Evolutionary conservation across 64 coral and sea anemone species (phyloP).

Genomic region (Dendrophyllia cribrosa): DNA sequence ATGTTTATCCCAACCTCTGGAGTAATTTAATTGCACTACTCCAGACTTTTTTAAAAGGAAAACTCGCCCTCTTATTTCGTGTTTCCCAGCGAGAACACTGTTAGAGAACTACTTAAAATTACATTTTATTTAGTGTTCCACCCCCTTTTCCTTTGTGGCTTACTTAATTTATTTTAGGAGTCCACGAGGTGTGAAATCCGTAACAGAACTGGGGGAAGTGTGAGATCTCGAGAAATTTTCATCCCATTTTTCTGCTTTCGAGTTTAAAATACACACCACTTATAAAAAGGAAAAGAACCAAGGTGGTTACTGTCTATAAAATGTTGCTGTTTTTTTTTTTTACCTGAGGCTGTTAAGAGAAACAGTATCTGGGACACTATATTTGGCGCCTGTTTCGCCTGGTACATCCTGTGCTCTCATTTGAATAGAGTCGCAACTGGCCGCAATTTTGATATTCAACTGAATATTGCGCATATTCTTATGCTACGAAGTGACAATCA

Average conservation of each 20-base stretch:
- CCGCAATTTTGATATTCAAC: background rate
- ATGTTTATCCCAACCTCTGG: background rate
- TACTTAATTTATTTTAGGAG: background rate
- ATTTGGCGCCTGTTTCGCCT: background rate
- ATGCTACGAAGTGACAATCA: background rate
- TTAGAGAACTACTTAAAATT: no score
- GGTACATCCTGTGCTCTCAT: background rate
- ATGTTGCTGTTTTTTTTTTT: background rate
- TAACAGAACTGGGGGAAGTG: conserved; percentile 22
- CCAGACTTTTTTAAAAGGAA: background rate
- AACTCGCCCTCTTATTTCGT: background rate
- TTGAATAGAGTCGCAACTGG: no score
- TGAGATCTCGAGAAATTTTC: background rate
- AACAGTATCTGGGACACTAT: background rate
- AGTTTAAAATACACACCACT: background rate
- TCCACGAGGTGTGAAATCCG: background rate
- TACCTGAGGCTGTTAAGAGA: background rate
- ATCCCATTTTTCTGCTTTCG: background rate
- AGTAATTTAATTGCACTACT: background rate
- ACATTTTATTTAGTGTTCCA: no score
- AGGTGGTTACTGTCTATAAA: no score
- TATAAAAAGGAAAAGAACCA: background rate
- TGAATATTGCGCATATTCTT: no score
- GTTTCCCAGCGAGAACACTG: no score
- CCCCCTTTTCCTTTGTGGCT: no score